A percentile compares a stretch with the other conserved stretches of the same genome.
Conservation (phyloP, 2,113 vertebrate genomes). For the Ceyx melanurus region DNA sequence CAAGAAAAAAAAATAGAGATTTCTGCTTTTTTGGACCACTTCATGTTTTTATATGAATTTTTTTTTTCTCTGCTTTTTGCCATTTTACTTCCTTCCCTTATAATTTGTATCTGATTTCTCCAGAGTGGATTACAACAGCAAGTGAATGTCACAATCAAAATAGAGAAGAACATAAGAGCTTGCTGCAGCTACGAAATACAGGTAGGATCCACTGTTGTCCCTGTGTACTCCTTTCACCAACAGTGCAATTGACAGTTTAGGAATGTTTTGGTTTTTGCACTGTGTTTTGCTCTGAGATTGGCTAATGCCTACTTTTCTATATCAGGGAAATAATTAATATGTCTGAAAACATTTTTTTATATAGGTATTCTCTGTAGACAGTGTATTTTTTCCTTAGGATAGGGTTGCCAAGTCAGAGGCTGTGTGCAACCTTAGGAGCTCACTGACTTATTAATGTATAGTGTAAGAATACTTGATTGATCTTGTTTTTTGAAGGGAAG, state of each 20-base stretch:
- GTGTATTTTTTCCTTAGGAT: neutral
- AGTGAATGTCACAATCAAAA: constrained; percentile 53
- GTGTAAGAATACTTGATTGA: neutral
- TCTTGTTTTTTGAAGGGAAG: neutral
- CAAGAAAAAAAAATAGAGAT: neutral
- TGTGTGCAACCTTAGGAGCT: neutral
- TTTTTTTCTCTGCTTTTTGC: neutral
- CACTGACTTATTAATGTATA: neutral
- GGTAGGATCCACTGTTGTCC: constrained; percentile 25
- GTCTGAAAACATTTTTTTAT: neutral
- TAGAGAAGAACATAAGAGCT: constrained; percentile 18
- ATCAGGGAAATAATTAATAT: neutral
- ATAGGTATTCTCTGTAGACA: neutral
- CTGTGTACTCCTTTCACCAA: neutral
- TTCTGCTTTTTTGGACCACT: neutral
- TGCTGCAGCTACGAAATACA: constrained; percentile 73
- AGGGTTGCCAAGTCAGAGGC: neutral
- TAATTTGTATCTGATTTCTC: neutral
- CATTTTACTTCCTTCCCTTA: neutral
- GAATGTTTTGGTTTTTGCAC: rapidly evolving
- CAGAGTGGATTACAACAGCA: constrained; percentile 34
- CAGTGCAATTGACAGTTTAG: neutral
- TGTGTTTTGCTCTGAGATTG: neutral
- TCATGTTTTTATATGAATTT: neutral
- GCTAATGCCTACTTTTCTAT: neutral